Base-by-base conservation (phyloP, 2,113 vertebrate genomes). In the Nothobranchius furzeri region DNA sequence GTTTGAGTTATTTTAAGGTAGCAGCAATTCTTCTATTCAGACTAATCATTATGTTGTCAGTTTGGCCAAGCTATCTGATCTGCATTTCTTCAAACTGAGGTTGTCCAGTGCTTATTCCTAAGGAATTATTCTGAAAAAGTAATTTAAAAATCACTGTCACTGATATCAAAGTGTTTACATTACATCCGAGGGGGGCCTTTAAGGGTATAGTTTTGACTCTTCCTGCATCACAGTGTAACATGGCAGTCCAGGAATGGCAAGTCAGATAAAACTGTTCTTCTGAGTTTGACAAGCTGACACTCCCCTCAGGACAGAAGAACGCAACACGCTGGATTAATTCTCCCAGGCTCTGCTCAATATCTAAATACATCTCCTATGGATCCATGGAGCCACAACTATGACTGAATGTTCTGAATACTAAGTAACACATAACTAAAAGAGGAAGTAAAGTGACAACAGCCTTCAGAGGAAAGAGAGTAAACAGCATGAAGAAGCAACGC, bases 361-460 rank as follows among this genome's bases (percentile, higher is more conserved):
- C 60, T 70, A 51, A 75, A 68, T 64, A 60, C 30, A 55, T 78
- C 73, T 64, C 59, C 58, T 77, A 60, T 62, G 54, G 72, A 74
- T 52, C 12, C 15, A 47, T 9, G 1, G 52, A 65, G 50, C 61
- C 56, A 77, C 70, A 78, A 43, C 68, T 15, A 12, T 42, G 62
- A 62, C 9, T 24, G 43, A 68, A 13, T 57, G 49, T 24, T 78
- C 69, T 75, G 79, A 85, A 83, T 80, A 59, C 35, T 55, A 85
- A 73, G 66, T 60, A 78, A 70, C 51, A 45, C 25, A 55, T 50
- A 68, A 67, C 45, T 51, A 37, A 12, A 72, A 59, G 45, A 7
- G 57, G 15, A 75, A 37, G 53, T 46, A 68, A 60, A 78, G 48
- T 63, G 17, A 72, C 64, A 60, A 64, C 17, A 43, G 63, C 43